phyloP scores from a whole-genome alignment of 2,797 vertebrate genomes.

The Alcedo quadribrachys region DNA sequence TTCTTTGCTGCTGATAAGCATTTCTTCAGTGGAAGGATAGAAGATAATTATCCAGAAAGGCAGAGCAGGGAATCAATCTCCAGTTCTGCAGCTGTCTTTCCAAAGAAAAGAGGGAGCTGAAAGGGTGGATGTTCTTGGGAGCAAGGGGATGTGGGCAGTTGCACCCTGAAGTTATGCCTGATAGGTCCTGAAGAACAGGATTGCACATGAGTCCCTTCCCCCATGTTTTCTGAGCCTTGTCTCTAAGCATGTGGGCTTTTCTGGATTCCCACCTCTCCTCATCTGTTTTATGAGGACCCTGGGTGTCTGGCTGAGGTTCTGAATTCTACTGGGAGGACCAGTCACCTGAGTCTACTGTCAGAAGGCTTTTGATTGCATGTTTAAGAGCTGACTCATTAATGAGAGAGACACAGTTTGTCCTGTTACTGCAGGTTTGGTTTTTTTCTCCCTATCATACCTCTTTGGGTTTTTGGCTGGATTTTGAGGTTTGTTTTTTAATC shows the following conservation, averaged over 20 bases:
- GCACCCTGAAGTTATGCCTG: background rate
- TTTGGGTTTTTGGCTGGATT: background rate
- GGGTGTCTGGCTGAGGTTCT: background rate
- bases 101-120: background rate
- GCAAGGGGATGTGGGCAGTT: background rate
- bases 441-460: background rate
- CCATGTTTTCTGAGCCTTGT: background rate
- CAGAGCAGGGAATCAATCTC: background rate
- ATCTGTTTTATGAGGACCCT: background rate
- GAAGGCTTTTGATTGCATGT: background rate
- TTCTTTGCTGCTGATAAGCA: background rate
- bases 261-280: background rate
- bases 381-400: background rate
- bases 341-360: background rate
- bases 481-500: background rate
- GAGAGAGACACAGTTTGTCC: background rate
- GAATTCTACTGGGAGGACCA: background rate
- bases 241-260: accelerated
- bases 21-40: background rate
- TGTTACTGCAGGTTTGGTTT: background rate
- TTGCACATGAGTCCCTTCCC: background rate
- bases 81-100: background rate
- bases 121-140: background rate
- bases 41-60: background rate
- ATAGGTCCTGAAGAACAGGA: background rate